Evolutionary conservation across 1,140 invertebrate genomes (phyloP).

Genomic region (Macrostomum lignano): DNA sequence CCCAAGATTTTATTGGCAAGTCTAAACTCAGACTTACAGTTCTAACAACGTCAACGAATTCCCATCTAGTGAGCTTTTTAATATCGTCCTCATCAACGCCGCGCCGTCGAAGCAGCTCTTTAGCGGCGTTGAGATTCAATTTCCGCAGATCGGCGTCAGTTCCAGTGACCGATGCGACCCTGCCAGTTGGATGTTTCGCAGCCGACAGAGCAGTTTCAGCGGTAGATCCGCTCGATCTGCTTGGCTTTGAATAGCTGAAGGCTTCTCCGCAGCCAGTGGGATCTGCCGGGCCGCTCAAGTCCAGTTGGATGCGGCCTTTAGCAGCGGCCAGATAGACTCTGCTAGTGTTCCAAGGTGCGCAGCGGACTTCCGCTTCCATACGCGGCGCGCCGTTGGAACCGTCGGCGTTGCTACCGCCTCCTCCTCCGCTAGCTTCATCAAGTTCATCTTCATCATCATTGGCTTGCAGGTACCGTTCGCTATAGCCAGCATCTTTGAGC

Average conservation of each 20-base stretch:
- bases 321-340: conserved; percentile 82
- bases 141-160: conserved; percentile 88
- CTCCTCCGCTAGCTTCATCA: conserved; percentile 87
- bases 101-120: conserved; percentile 69
- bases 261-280: conserved; percentile 88
- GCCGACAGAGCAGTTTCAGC: too few relatives aligned
- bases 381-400: conserved; percentile 37
- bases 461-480: conserved; percentile 80
- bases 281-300: conserved; percentile 60
- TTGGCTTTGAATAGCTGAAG: conserved; percentile 51
- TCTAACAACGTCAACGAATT: conserved; percentile 80
- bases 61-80: conserved; percentile 84
- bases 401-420: conserved; percentile 42
- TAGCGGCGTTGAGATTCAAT: conserved; percentile 76
- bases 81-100: conserved; percentile 93
- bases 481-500: conserved; percentile 76
- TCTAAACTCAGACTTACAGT: too few relatives aligned
- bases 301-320: conserved; percentile 77
- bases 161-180: conserved; percentile 90
- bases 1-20: too few relatives aligned
- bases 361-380: conserved; percentile 77
- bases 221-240: neutral
- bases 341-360: conserved; percentile 66
- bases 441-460: conserved; percentile 32
- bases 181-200: too few relatives aligned